Base-by-base conservation (phyloP, 2,888 invertebrate species). In the Caenorhabditis japonica region DNA sequence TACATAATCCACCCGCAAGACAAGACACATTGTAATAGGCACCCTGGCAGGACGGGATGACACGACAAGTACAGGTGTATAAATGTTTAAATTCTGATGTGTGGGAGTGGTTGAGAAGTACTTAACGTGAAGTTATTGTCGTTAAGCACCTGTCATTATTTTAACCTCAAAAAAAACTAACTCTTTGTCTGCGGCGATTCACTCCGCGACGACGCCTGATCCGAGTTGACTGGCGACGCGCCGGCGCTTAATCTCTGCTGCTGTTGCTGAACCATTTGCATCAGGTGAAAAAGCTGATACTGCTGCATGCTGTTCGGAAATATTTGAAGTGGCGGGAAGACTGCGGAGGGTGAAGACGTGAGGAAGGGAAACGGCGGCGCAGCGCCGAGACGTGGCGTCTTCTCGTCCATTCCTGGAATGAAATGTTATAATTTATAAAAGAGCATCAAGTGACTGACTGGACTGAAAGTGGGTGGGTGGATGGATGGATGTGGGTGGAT, bases 151-250 rank as follows among this genome's bases (percentile, higher is more conserved):
- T n/a, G n/a, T n/a, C n/a, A n/a, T n/a, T n/a, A n/a, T n/a, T n/a
- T n/a, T n/a, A n/a, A n/a, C n/a, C n/a, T n/a, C n/a, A 36, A 25
- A 8, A 33, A 8, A n/a, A 25, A 74, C 79, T 76, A 52, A 79
- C 76, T 75, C 52, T 77, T 76, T 36, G 19, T 46, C 44, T 72
- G 56, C 12, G 79, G 79, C 0, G 75, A 69, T 41, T 76, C 75
- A 36, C 69, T 75, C 36, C 79, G 34, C 4, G 74, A 74, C 25
- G 79, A 79, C 21, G 76, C 75, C 21, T 76, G 68, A 59, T 79
- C 79, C 19, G 76, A 76, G 41, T 62, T 62, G 39, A 49, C 59
- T n/a, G 71, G 64, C n/a, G 71, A 71, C n/a, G 41, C 47, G 19
- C 72, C 62, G 7, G 72, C 59, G 30, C 62, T 53, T 12, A 60